A percentile compares a stretch with the other conserved stretches of the same genome.
Evolutionary conservation across 1,140 invertebrate species (phyloP).

Genomic region (Lanistes nyassanus): DNA sequence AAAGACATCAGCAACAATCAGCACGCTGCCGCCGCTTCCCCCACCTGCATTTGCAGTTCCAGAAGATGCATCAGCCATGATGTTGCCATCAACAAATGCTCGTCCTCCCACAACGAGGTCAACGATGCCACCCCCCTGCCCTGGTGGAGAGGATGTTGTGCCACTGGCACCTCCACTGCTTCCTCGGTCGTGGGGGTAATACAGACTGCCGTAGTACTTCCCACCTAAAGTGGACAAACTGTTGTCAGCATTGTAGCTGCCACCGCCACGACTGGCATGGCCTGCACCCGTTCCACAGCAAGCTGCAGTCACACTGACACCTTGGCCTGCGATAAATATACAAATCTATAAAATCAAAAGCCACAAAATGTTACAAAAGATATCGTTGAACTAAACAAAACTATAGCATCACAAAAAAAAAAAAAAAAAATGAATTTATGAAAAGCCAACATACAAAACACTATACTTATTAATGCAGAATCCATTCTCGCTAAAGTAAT

Average conservation of each 20-base stretch:
- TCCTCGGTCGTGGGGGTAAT: slow-evolving; percentile 39
- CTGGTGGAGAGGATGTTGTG: slow-evolving; percentile 19
- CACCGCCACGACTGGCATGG: slow-evolving; percentile 51
- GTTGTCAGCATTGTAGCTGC: slow-evolving; percentile 30
- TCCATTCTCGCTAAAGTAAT: no score
- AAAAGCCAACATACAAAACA: no score
- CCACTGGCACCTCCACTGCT: slow-evolving; percentile 42
- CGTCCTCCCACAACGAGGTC: slow-evolving; percentile 35
- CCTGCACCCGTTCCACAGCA: slow-evolving; percentile 44
- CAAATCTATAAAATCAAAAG: slow-evolving; percentile 42
- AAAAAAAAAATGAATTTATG: no score
- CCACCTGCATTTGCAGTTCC: slow-evolving; percentile 41
- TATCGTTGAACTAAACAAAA: neutral
- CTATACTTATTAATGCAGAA: no score
- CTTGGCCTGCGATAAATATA: slow-evolving; percentile 29
- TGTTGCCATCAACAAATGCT: slow-evolving; percentile 46
- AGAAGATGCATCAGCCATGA: slow-evolving; percentile 42
- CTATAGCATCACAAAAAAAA: neutral
- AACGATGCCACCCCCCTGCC: slow-evolving; percentile 52
- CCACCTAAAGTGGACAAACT: slow-evolving; percentile 34
- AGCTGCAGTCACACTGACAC: slow-evolving; percentile 23
- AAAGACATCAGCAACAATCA: slow-evolving; percentile 38
- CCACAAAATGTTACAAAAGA: neutral
- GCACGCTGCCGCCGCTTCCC: slow-evolving; percentile 52
- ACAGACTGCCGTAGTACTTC: slow-evolving; percentile 49